phyloP scores from a whole-genome alignment of 2,113 vertebrate species.

The Ovis canadensis region DNA sequence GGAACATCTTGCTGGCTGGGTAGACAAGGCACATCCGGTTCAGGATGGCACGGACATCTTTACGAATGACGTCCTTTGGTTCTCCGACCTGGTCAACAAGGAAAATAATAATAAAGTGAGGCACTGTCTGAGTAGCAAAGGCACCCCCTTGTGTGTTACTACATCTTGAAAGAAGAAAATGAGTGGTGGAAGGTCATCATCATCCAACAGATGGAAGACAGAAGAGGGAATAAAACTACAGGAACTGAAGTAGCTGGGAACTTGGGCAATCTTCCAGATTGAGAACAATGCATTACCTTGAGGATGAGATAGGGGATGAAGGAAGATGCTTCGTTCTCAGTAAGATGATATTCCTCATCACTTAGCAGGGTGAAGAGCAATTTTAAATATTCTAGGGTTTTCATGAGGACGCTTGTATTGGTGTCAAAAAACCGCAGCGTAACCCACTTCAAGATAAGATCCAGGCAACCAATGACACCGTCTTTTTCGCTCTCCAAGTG shows the following conservation, averaged over 20 bases:
- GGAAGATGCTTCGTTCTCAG: slow-evolving; percentile 94
- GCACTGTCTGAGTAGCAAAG: neutral
- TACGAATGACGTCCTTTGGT: slow-evolving; percentile 95
- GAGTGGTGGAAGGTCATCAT: neutral
- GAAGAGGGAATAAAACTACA: neutral
- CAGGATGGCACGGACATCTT: slow-evolving; percentile 94
- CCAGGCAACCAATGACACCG: slow-evolving; percentile 92
- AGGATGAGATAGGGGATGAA: slow-evolving; percentile 96
- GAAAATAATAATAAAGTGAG: neutral
- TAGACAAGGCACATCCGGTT: slow-evolving; percentile 95
- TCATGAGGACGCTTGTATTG: slow-evolving; percentile 98
- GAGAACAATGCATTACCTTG: slow-evolving; percentile 82
- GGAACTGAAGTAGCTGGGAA: neutral
- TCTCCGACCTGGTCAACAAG: slow-evolving; percentile 89
- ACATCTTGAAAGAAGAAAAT: neutral
- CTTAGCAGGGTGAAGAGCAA: slow-evolving; percentile 91
- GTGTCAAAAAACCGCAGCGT: slow-evolving; percentile 98
- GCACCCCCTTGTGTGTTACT: neutral
- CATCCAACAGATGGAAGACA: neutral
- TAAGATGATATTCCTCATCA: slow-evolving; percentile 93
- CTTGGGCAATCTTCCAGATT: neutral
- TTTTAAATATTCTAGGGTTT: slow-evolving; percentile 95
- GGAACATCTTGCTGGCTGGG: slow-evolving; percentile 97
- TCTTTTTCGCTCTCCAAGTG: slow-evolving; percentile 94
- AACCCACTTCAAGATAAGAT: slow-evolving; percentile 97